Conservation (phyloP, 2,113 vertebrate species). For the Melanotaenia duboulayi region DNA sequence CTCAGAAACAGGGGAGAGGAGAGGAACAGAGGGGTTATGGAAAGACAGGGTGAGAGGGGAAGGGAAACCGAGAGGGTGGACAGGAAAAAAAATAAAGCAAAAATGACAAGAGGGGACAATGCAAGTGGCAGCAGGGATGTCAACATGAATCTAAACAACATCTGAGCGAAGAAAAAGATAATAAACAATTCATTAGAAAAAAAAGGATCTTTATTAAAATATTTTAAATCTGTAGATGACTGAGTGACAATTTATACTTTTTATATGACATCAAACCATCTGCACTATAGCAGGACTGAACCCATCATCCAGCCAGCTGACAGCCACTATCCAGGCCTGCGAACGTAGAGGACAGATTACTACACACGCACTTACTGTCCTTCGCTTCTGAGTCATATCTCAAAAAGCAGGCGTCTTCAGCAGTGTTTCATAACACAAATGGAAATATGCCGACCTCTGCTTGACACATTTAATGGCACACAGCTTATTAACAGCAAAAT, state of each 20-base stretch:
- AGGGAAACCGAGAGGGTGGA: slow-evolving; percentile 51
- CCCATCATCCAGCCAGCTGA: slow-evolving; percentile 60
- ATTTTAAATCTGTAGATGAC: slow-evolving; percentile 46
- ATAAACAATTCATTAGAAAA: slow-evolving; percentile 22
- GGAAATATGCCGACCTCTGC: slow-evolving; percentile 26
- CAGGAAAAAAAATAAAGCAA: slow-evolving; percentile 49
- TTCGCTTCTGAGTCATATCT: slow-evolving; percentile 33
- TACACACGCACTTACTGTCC: slow-evolving; percentile 26
- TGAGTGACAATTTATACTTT: slow-evolving; percentile 26
- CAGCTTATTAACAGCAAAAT: slow-evolving; percentile 25
- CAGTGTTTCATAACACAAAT: slow-evolving; percentile 16
- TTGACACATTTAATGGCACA: slow-evolving; percentile 16
- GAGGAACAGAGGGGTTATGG: slow-evolving; percentile 67
- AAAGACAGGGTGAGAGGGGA: slow-evolving; percentile 61
- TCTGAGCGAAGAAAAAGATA: background rate
- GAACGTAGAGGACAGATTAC: slow-evolving; percentile 49
- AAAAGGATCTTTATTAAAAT: slow-evolving; percentile 54
- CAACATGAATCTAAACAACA: background rate
- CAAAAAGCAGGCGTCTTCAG: slow-evolving; percentile 26
- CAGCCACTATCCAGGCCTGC: slow-evolving; percentile 44
- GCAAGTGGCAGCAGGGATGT: slow-evolving; percentile 21
- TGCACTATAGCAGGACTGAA: slow-evolving; percentile 51
- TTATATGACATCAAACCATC: slow-evolving; percentile 53
- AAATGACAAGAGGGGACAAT: slow-evolving; percentile 49
- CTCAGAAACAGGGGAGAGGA: slow-evolving; percentile 71